Conservation (phyloP, 2,888 invertebrate genomes). For the Papilio protenor region DNA sequence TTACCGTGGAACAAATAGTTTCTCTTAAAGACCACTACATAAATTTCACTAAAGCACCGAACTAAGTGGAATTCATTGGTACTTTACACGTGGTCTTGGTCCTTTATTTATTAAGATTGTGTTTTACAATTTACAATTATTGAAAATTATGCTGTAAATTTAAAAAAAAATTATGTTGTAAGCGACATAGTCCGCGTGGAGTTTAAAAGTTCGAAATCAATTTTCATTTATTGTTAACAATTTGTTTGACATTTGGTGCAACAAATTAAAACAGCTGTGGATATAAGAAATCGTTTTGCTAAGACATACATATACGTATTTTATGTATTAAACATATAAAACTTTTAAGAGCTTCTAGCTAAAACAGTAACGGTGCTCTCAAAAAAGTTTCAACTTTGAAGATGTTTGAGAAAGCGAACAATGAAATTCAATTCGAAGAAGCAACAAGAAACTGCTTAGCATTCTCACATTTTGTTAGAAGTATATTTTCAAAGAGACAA, state of each 20-base stretch:
- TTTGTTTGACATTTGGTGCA: background rate
- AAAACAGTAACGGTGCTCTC: constrained; percentile 5
- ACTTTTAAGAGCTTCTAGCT: constrained; percentile 10
- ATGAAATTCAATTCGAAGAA: constrained; percentile 16
- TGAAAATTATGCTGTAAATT: background rate
- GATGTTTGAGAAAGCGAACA: constrained; percentile 20
- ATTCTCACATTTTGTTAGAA: background rate
- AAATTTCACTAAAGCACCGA: constrained; percentile 10
- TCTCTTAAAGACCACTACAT: background rate
- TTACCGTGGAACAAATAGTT: no score
- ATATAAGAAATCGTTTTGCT: background rate
- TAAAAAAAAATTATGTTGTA: no score
- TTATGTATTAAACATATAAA: background rate
- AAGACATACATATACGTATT: background rate
- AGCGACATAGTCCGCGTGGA: no score
- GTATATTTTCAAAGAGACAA: background rate
- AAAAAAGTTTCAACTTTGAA: constrained; percentile 6
- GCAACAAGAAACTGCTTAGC: constrained; percentile 5
- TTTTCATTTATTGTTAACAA: background rate
- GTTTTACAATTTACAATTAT: background rate
- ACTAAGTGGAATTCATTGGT: constrained; percentile 18
- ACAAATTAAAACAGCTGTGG: background rate
- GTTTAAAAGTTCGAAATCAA: no score
- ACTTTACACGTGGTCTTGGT: background rate
- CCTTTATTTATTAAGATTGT: constrained; percentile 1